A percentile compares a stretch with the other conserved stretches of the same genome.
These are phyloP conservation scores for Cheilosia soror DNA, from an alignment of 2,888 invertebrate genomes.

Conservation along the genomic window DNA sequence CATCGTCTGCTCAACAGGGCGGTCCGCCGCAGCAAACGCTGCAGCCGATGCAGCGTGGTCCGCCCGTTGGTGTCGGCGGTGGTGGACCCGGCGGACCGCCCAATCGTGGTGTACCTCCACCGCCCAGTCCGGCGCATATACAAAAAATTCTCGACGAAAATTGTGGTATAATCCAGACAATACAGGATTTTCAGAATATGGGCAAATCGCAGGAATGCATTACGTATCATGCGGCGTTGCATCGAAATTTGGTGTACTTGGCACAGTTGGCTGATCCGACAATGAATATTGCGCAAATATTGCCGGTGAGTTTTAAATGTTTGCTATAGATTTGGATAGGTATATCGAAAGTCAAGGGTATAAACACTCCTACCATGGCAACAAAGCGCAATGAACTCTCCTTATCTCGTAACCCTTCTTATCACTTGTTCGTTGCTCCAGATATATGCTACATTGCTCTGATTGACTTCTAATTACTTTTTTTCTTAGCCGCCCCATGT, in stretches of 20 bases:
- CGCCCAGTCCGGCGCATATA: constrained; percentile 93
- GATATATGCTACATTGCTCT: neutral
- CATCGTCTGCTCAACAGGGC: constrained; percentile 77
- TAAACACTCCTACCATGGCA: neutral
- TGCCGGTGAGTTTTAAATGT: constrained; percentile 89
- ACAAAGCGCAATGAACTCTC: neutral
- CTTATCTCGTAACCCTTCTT: neutral
- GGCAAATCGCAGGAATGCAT: constrained; percentile 96
- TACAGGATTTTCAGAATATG: constrained; percentile 98
- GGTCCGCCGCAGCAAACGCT: constrained; percentile 77
- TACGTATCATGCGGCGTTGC: constrained; percentile 96
- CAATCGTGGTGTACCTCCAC: constrained; percentile 86
- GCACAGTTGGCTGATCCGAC: constrained; percentile 98
- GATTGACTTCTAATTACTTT: constrained; percentile 1
- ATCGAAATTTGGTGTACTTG: constrained; percentile 97
- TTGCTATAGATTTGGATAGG: neutral
- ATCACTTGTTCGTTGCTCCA: neutral
- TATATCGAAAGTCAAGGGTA: neutral
- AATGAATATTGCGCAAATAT: constrained; percentile 94
- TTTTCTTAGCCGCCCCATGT: constrained; percentile 86
- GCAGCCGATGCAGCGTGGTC: constrained; percentile 79
- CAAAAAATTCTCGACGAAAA: constrained; percentile 99
- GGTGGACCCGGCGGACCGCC: constrained; percentile 82
- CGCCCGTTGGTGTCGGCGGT: constrained; percentile 77
- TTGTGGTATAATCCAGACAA: constrained; percentile 97